Conservation (phyloP, 2,113 vertebrate genomes). For the zebrafish (Danio rerio) region DNA sequence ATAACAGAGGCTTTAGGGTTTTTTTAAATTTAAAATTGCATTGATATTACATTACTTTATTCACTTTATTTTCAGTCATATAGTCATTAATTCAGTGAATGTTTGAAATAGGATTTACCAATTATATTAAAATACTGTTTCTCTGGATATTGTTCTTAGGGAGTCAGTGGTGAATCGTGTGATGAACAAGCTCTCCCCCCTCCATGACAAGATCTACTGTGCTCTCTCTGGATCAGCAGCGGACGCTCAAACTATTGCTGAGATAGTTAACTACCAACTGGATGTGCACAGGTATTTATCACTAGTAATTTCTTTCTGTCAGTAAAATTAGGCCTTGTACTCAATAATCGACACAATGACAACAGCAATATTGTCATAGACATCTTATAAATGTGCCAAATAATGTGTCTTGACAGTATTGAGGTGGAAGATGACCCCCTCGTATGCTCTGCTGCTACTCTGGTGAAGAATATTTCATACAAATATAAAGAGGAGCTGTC, state of each 20-base stretch:
- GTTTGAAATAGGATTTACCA: neutral
- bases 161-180: slow-evolving; percentile 82
- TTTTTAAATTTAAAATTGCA: neutral
- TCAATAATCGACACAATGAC: neutral
- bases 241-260: slow-evolving; percentile 85
- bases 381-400: neutral
- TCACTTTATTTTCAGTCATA: too few relatives aligned
- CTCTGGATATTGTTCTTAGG: slow-evolving; percentile 60
- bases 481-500: slow-evolving; percentile 87
- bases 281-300: slow-evolving; percentile 83
- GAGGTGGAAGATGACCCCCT: slow-evolving; percentile 79
- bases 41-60: neutral
- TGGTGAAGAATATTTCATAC: slow-evolving; percentile 85
- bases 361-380: neutral
- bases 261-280: slow-evolving; percentile 84
- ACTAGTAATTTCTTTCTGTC: neutral
- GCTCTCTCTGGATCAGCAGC: slow-evolving; percentile 88
- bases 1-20: neutral
- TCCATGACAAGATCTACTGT: slow-evolving; percentile 86
- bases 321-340: neutral
- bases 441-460: slow-evolving; percentile 82
- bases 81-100: neutral
- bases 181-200: slow-evolving; percentile 85
- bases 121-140: neutral
- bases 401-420: slow-evolving; percentile 66